phyloP scores from a whole-genome alignment of 2,888 invertebrate genomes.

The Germaria angustata region DNA sequence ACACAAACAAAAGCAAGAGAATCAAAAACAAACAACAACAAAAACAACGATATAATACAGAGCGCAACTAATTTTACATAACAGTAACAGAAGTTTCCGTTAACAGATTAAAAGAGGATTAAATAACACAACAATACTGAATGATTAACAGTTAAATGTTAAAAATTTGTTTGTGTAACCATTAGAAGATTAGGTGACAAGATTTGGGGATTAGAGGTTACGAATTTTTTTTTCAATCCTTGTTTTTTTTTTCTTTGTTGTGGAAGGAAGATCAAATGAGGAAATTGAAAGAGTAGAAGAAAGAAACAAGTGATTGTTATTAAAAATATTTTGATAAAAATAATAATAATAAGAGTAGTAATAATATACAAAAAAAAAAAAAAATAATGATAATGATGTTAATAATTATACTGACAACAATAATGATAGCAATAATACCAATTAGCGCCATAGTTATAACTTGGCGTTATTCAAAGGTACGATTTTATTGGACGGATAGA shows the following conservation, averaged over 20 bases:
- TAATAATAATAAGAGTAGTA: no score
- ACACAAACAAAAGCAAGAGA: background rate
- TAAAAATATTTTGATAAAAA: background rate
- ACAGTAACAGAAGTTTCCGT: constrained; percentile 45
- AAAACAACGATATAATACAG: constrained; percentile 18
- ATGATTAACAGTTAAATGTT: constrained; percentile 49
- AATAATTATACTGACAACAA: no score
- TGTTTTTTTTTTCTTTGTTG: background rate
- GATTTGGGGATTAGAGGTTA: constrained; percentile 55
- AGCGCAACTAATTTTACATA: constrained; percentile 53
- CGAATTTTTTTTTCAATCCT: background rate
- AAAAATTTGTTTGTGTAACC: constrained; percentile 48
- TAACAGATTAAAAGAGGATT: constrained; percentile 33
- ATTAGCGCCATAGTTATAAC: no score
- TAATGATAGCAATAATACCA: no score
- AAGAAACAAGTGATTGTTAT: background rate
- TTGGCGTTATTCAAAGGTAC: no score
- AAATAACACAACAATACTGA: constrained; percentile 3
- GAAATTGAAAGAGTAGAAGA: background rate
- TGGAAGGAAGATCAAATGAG: background rate
- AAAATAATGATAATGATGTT: no score
- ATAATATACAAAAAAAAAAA: no score
- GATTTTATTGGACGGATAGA: no score
- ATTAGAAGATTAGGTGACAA: constrained; percentile 51
- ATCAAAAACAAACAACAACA: background rate